These are phyloP conservation scores for Melieria picta DNA, from an alignment of 2,888 invertebrate species.

Conservation along the genomic window DNA sequence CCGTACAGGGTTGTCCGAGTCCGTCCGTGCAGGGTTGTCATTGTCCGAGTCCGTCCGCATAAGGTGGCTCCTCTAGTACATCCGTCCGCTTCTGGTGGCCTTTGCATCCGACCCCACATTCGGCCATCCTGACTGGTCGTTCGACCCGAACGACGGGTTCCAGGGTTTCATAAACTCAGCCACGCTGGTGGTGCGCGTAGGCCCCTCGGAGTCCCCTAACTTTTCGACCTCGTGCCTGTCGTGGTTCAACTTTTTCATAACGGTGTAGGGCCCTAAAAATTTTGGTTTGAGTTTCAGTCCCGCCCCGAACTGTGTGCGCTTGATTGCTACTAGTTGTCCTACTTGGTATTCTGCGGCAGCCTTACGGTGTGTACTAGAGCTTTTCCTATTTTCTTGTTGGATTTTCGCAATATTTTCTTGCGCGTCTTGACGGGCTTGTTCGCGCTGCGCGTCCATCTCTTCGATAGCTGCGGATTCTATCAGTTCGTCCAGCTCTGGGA, in stretches of 20 bases:
- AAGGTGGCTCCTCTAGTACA: no score
- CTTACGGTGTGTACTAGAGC: not conserved
- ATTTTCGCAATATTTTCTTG: slow-evolving; percentile 5
- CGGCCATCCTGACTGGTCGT: slow-evolving; percentile 15
- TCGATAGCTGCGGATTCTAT: not conserved
- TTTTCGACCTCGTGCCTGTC: slow-evolving; percentile 8
- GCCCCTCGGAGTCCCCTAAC: slow-evolving; percentile 7
- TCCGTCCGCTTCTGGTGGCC: no score
- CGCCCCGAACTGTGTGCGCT: not conserved
- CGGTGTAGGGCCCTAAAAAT: slow-evolving; percentile 7
- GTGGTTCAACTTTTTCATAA: not conserved
- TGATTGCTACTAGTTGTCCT: not conserved
- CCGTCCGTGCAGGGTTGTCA: no score
- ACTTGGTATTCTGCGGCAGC: not conserved
- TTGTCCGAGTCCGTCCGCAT: no score
- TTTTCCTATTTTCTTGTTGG: no score
- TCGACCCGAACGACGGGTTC: slow-evolving; percentile 10
- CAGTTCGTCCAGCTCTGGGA: not conserved
- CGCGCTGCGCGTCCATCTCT: slow-evolving; percentile 4
- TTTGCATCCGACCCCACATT: slow-evolving; percentile 5
- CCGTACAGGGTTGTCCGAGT: no score
- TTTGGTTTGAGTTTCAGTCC: slow-evolving; percentile 13
- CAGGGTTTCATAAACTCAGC: slow-evolving; percentile 12
- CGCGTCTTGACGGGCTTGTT: slow-evolving; percentile 4
- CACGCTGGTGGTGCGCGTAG: not conserved